phyloP scores from a whole-genome alignment of 2,797 vertebrate genomes.

The Chrysocyon brachyurus region DNA sequence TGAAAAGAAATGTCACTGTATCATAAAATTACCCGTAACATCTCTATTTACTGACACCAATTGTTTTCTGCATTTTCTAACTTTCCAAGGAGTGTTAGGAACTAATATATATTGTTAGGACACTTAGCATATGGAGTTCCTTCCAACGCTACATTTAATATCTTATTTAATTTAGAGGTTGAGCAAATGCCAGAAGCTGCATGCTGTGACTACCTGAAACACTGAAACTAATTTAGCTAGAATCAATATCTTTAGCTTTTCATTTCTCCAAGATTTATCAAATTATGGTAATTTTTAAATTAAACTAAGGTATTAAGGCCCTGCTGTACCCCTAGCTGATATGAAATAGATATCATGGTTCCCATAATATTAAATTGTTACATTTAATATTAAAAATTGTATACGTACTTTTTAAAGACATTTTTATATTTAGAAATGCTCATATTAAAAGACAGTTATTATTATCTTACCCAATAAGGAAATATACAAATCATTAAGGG shows the following conservation, averaged over 20 bases:
- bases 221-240: neutral
- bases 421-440: slow-evolving; percentile 3
- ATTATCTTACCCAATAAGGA: neutral
- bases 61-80: slow-evolving; percentile 48
- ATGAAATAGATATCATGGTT: neutral
- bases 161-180: slow-evolving; percentile 5
- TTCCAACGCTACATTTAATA: slow-evolving; percentile 24
- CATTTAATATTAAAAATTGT: slow-evolving; percentile 7
- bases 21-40: neutral
- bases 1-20: neutral
- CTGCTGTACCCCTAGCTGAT: neutral
- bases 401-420: neutral
- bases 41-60: neutral
- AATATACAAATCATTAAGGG: neutral
- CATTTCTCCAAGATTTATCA: slow-evolving; percentile 48
- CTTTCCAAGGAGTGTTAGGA: neutral
- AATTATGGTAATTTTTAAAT: slow-evolving; percentile 11
- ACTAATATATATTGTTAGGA: neutral
- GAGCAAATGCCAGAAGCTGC: slow-evolving; percentile 24
- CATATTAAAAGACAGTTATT: neutral
- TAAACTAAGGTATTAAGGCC: neutral
- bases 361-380: neutral
- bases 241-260: slow-evolving; percentile 32
- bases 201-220: neutral
- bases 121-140: neutral